phyloP scores from a whole-genome alignment of 2,113 vertebrate genomes.

The Tenrec ecaudatus region DNA sequence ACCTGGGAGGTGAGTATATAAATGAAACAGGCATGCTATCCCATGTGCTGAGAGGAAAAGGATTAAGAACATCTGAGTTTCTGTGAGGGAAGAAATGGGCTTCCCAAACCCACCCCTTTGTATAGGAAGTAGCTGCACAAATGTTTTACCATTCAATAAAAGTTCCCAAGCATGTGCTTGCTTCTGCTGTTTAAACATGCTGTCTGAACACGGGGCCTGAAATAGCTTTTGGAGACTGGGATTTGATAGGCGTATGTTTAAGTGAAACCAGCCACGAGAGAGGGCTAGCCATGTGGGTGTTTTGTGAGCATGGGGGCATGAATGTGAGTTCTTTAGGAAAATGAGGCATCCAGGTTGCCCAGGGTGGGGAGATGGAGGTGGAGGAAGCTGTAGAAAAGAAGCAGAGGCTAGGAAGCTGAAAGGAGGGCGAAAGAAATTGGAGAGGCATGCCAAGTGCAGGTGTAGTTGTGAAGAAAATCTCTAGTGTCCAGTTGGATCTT shows the following conservation, averaged over 20 bases:
- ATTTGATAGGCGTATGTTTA: neutral
- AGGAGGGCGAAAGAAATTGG: neutral
- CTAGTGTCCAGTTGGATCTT: neutral
- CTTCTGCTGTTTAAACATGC: slow-evolving; percentile 27
- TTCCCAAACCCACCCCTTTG: neutral
- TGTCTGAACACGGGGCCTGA: neutral
- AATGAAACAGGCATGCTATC: slow-evolving; percentile 35
- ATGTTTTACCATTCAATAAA: slow-evolving; percentile 33
- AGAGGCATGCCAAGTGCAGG: neutral
- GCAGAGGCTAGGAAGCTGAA: neutral
- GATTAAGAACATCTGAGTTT: slow-evolving; percentile 73
- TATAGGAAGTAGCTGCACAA: neutral
- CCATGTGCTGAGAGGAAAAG: slow-evolving; percentile 35
- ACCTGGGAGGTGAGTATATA: rapidly evolving
- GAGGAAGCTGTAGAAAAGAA: rapidly evolving
- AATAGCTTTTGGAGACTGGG: neutral
- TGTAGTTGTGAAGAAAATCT: neutral
- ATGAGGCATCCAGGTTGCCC: rapidly evolving
- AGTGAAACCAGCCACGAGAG: neutral
- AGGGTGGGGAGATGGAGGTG: neutral
- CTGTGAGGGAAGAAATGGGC: slow-evolving; percentile 49
- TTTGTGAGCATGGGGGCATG: neutral
- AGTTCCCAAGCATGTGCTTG: neutral
- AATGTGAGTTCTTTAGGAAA: neutral
- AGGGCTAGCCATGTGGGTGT: rapidly evolving